Conservation (phyloP, 2,888 invertebrate genomes). For the Odontomyia ornata region DNA sequence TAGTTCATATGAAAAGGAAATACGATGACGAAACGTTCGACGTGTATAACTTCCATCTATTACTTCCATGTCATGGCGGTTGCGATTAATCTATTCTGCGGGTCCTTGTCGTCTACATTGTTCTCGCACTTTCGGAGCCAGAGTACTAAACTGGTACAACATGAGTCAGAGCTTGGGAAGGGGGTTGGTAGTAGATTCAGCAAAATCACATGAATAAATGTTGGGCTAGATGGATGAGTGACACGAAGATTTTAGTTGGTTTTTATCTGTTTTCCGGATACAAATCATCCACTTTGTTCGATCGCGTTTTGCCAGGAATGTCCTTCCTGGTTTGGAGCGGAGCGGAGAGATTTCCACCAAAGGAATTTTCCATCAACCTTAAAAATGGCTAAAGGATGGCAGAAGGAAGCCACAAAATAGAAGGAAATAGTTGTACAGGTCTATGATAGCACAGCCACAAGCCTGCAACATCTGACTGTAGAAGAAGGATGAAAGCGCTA, state of each 20-base stretch:
- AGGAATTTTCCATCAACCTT: not conserved
- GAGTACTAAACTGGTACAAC: not conserved
- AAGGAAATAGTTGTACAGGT: slow-evolving; percentile 7
- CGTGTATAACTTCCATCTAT: slow-evolving; percentile 2
- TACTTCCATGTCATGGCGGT: slow-evolving; percentile 22
- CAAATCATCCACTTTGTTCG: slow-evolving; percentile 27
- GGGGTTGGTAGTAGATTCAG: not conserved
- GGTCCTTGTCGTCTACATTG: not conserved
- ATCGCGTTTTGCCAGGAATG: not conserved
- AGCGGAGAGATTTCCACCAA: not conserved
- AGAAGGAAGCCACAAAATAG: slow-evolving; percentile 9
- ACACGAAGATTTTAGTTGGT: slow-evolving; percentile 18
- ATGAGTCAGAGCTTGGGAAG: not conserved
- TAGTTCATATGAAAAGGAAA: not conserved
- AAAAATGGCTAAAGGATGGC: not conserved
- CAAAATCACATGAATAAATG: not conserved
- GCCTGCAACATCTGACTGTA: no score
- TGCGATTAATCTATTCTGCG: slow-evolving; percentile 1
- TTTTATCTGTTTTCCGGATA: slow-evolving; percentile 18
- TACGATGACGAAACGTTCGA: not conserved
- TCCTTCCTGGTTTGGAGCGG: not conserved
- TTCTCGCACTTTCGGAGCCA: not conserved
- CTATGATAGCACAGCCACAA: not conserved
- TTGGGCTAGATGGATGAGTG: slow-evolving; percentile 19
- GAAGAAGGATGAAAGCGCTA: no score